A percentile compares a stretch with the other conserved stretches of the same genome.
Evolutionary conservation across 2,113 vertebrate genomes (phyloP).

Genomic region (Leptosomus discolor): DNA sequence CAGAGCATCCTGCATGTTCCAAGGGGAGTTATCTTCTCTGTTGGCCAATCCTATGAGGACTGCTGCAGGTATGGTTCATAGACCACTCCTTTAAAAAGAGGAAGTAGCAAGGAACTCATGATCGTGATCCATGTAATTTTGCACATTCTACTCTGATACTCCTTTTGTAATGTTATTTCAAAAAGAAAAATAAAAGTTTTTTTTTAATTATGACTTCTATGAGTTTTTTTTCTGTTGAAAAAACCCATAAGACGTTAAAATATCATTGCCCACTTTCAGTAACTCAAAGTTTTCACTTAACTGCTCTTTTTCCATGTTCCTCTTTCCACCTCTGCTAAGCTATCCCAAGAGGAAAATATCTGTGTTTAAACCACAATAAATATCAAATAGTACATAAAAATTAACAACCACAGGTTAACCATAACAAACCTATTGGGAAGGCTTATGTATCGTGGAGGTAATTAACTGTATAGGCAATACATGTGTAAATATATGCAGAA

Average conservation of each 20-base stretch:
- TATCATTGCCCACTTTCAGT: neutral
- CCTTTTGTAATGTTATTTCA: constrained; percentile 8
- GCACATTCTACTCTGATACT: neutral
- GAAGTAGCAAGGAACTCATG: neutral
- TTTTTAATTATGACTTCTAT: neutral
- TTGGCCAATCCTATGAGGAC: neutral
- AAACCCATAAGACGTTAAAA: neutral
- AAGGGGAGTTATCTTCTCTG: neutral
- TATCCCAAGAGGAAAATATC: neutral
- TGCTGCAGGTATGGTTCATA: neutral
- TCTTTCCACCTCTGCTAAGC: neutral
- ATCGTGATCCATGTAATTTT: constrained; percentile 2
- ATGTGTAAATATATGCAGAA: neutral
- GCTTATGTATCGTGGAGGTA: neutral
- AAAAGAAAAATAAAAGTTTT: constrained; percentile 35
- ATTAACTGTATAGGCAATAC: neutral
- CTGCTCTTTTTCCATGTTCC: neutral
- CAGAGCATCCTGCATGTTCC: neutral
- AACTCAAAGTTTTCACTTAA: neutral
- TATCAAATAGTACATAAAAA: neutral
- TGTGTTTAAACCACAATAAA: neutral
- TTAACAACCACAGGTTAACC: neutral
- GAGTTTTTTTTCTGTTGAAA: neutral
- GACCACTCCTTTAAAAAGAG: neutral
- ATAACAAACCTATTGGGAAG: neutral